Evolutionary conservation across 1,140 invertebrate species (phyloP).

Genomic region (Drosophila nebulosa): DNA sequence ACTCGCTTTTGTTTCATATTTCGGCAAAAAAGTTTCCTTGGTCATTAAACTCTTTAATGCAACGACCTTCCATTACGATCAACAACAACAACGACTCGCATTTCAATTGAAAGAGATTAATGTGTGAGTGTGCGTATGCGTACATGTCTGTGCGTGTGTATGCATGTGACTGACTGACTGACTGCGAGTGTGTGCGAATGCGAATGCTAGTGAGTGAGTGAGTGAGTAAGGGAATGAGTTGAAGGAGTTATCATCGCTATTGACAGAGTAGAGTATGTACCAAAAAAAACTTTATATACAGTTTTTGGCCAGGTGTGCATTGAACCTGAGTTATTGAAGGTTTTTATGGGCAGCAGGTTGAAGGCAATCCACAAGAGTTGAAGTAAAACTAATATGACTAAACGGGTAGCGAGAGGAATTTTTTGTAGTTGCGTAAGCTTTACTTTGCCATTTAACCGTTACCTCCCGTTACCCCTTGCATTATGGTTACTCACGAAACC

Average conservation of each 20-base stretch:
- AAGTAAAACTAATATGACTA: not conserved
- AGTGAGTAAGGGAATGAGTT: not conserved
- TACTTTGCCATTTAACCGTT: not conserved
- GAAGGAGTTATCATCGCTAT: not conserved
- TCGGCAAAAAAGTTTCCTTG: slow-evolving; percentile 77
- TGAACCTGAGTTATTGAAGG: slow-evolving; percentile 1
- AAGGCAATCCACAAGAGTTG: not conserved
- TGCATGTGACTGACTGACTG: no score
- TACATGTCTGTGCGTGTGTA: not conserved
- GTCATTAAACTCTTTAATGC: slow-evolving; percentile 79
- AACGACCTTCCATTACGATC: slow-evolving; percentile 75
- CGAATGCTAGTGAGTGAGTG: not conserved
- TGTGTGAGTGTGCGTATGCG: not conserved
- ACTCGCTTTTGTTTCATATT: slow-evolving; percentile 72
- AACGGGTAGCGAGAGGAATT: not conserved
- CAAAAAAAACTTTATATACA: not conserved
- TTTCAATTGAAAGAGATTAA: slow-evolving; percentile 53
- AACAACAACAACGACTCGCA: slow-evolving; percentile 46
- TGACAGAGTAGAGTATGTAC: not conserved
- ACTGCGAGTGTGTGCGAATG: not conserved
- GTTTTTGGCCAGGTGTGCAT: not conserved
- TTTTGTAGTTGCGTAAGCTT: not conserved
- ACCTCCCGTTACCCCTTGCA: not conserved
- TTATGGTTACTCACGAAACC: no score
- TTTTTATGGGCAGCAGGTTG: not conserved